Evolutionary conservation across 1,140 invertebrate species (phyloP).

Genomic region (Goniozus legneri): DNA sequence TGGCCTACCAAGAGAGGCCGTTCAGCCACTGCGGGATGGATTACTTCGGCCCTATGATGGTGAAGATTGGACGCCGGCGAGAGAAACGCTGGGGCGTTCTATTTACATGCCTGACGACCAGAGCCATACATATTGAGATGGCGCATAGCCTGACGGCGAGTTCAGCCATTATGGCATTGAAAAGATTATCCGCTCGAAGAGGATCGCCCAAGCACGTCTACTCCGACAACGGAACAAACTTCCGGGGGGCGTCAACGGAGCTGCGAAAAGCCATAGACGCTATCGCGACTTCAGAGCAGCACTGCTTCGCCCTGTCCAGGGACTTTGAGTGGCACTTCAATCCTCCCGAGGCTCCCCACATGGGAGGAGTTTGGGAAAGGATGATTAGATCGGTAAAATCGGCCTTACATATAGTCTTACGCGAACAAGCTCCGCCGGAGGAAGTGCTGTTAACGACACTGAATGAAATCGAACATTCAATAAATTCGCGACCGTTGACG

Average conservation of each 20-base stretch:
- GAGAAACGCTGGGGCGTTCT: conserved; percentile 24
- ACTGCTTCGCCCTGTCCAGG: background rate
- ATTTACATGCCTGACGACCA: conserved; percentile 26
- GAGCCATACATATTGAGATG: conserved; percentile 32
- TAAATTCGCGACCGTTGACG: conserved; percentile 25
- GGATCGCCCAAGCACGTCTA: conserved; percentile 17
- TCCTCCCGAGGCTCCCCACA: conserved; percentile 29
- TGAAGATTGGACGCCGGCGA: conserved; percentile 16
- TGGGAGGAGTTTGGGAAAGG: conserved; percentile 30
- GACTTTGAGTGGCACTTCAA: conserved; percentile 28
- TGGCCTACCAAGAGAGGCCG: conserved; percentile 13
- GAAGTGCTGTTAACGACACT: conserved; percentile 22
- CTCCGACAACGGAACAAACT: conserved; percentile 38
- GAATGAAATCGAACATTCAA: conserved; percentile 25
- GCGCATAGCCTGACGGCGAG: conserved; percentile 20
- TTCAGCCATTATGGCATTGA: conserved; percentile 26
- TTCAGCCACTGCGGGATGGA: conserved; percentile 24
- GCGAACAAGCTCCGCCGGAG: conserved; percentile 18
- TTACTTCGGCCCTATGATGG: conserved; percentile 14
- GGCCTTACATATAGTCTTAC: conserved; percentile 15
- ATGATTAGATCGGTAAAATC: conserved; percentile 19
- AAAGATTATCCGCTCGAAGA: conserved; percentile 25
- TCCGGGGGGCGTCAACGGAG: conserved; percentile 30
- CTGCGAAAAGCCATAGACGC: conserved; percentile 8
- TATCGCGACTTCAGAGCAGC: conserved; percentile 8